phyloP scores from a whole-genome alignment of 2,113 vertebrate genomes.

The Bubo scandiacus region DNA sequence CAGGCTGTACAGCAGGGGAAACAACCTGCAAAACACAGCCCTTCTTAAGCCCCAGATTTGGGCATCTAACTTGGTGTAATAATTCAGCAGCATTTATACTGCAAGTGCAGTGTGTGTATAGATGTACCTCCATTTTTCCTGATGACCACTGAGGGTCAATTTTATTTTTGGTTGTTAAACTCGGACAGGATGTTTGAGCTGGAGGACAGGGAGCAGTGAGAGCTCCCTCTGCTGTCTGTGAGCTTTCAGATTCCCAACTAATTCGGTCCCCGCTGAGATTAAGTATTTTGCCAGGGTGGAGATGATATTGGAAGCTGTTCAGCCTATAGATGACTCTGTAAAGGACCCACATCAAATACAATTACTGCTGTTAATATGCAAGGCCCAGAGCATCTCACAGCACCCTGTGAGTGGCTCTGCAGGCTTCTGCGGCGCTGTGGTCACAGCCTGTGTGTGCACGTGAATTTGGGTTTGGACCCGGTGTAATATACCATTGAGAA shows the following conservation, averaged over 20 bases:
- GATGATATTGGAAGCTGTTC: not conserved
- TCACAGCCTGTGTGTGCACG: not conserved
- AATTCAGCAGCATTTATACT: not conserved
- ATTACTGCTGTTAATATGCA: not conserved
- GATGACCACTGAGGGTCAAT: not conserved
- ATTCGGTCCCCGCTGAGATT: not conserved
- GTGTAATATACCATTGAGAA: not conserved
- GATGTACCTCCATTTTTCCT: not conserved
- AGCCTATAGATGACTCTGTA: not conserved
- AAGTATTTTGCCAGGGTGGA: not conserved
- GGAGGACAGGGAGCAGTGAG: not conserved
- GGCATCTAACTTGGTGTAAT: not conserved
- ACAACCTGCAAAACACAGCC: not conserved
- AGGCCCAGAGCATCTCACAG: not conserved
- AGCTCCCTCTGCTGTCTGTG: slow-evolving; percentile 42
- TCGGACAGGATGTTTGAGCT: not conserved
- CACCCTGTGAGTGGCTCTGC: not conserved
- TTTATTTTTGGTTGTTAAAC: not conserved
- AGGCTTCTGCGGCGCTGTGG: not conserved
- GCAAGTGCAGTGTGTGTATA: not conserved
- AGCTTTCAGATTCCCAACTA: not conserved
- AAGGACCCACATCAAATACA: not conserved
- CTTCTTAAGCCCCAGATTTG: not conserved
- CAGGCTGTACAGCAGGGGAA: not conserved
- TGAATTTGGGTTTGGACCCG: not conserved